Evolutionary conservation across 37 sponge, comb jelly and placozoan genomes (phyloP).

Genomic region (Bolinopsis microptera): DNA sequence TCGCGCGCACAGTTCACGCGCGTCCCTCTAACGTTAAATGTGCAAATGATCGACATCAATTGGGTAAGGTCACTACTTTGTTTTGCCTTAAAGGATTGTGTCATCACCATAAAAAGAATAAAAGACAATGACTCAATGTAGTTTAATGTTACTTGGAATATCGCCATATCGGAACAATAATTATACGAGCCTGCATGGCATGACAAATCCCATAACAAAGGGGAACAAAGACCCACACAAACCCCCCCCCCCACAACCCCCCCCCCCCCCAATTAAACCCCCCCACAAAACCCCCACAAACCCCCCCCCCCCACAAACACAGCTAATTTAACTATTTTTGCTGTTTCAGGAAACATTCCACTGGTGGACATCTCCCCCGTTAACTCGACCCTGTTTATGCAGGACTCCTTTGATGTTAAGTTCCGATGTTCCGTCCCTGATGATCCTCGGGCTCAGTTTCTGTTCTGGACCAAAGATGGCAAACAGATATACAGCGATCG

Average conservation of each 20-base stretch:
- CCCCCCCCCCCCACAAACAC: too few relatives aligned
- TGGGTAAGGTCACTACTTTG: not conserved
- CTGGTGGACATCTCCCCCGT: not conserved
- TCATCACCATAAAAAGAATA: not conserved
- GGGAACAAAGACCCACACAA: too few relatives aligned
- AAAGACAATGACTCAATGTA: not conserved
- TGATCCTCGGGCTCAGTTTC: slow-evolving; percentile 1
- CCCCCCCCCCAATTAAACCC: too few relatives aligned
- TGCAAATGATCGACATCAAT: too few relatives aligned
- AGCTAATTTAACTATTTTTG: too few relatives aligned
- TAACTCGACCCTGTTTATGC: not conserved
- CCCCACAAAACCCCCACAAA: too few relatives aligned
- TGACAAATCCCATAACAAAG: too few relatives aligned
- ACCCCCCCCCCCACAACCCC: too few relatives aligned
- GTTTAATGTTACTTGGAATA: not conserved
- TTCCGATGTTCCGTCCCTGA: slow-evolving; percentile 13
- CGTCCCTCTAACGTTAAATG: too few relatives aligned
- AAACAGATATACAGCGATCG: slow-evolving; percentile 1
- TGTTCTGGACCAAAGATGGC: not conserved
- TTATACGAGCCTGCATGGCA: too few relatives aligned
- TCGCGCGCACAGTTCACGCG: not conserved
- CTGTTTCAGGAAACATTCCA: not conserved
- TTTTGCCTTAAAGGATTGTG: not conserved
- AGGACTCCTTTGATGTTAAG: not conserved
- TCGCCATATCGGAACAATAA: not conserved